A percentile compares a stretch with the other conserved stretches of the same genome.
phyloP scores from a whole-genome alignment of 1,140 invertebrate genomes.

The Hirudo medicinalis region DNA sequence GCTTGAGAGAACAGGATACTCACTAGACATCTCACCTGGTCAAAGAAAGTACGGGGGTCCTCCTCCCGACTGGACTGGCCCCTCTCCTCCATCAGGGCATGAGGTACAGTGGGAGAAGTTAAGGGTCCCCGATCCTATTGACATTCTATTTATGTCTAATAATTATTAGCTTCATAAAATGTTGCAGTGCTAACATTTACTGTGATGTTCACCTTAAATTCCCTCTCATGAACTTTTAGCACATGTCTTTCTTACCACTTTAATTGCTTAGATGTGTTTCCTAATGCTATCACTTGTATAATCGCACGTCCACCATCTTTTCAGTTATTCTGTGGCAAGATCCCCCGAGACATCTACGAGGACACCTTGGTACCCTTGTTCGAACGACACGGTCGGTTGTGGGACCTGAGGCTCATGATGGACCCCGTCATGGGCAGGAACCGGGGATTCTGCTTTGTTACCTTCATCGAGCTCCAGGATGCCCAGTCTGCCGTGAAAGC shows the following conservation, averaged over 20 bases:
- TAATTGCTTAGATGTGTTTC: too few species aligned
- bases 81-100: constrained; percentile 75
- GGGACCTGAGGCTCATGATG: constrained; percentile 90
- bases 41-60: constrained; percentile 96
- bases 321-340: constrained; percentile 94
- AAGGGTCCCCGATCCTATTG: too few species aligned
- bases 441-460: constrained; percentile 96
- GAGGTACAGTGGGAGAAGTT: constrained; percentile 48
- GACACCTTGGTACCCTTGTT: constrained; percentile 94
- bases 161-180: not conserved
- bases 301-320: constrained; percentile 16
- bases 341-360: constrained; percentile 97
- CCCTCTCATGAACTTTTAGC: too few species aligned
- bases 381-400: constrained; percentile 91
- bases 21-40: constrained; percentile 92
- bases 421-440: constrained; percentile 94
- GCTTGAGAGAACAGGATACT: constrained; percentile 83
- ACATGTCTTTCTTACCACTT: too few species aligned
- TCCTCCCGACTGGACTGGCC: constrained; percentile 79
- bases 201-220: too few species aligned
- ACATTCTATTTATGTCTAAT: too few species aligned
- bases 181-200: not conserved
- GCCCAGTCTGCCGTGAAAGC: constrained; percentile 84
- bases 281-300: too few species aligned
- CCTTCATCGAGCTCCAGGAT: constrained; percentile 80